These are phyloP conservation scores for Battus philenor DNA, from an alignment of 1,140 invertebrate genomes.

Conservation along the genomic window DNA sequence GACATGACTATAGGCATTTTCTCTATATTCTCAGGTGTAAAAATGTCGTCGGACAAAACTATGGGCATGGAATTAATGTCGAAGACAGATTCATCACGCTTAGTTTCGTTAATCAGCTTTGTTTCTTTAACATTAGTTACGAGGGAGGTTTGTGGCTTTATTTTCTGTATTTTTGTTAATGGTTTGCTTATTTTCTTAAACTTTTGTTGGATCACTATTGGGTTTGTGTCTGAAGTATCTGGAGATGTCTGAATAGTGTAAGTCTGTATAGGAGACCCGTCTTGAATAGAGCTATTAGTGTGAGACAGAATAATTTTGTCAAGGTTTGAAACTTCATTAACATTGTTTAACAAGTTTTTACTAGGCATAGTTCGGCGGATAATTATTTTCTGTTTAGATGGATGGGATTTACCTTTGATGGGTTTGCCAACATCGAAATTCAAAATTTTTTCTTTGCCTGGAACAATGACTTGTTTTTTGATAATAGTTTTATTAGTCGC, in stretches of 20 bases:
- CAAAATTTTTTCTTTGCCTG: conserved; percentile 68
- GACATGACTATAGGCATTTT: conserved; percentile 82
- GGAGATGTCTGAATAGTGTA: conserved; percentile 65
- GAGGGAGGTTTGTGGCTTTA: conserved; percentile 43
- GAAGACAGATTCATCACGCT: conserved; percentile 77
- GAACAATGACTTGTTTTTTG: conserved; percentile 50
- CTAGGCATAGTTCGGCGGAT: conserved; percentile 54
- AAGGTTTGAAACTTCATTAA: conserved; percentile 43
- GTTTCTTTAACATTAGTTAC: conserved; percentile 29
- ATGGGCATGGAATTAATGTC: conserved; percentile 86
- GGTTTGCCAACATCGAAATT: conserved; percentile 65
- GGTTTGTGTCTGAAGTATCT: conserved; percentile 41
- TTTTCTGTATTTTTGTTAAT: conserved; percentile 49
- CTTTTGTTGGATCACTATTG: conserved; percentile 61
- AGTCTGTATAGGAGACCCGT: conserved; percentile 59
- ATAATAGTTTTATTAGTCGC: conserved; percentile 37
- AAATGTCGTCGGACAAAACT: conserved; percentile 80
- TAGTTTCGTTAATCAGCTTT: conserved; percentile 30
- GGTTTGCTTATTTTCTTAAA: conserved; percentile 50
- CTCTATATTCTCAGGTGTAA: conserved; percentile 76
- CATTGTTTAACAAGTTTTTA: conserved; percentile 51
- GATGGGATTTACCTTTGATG: conserved; percentile 42
- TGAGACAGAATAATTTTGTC: conserved; percentile 67
- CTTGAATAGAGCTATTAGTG: conserved; percentile 39
- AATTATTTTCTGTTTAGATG: conserved; percentile 68